Evolutionary conservation across 2,113 vertebrate genomes (phyloP).

Genomic region (Chloropsis hardwickii): DNA sequence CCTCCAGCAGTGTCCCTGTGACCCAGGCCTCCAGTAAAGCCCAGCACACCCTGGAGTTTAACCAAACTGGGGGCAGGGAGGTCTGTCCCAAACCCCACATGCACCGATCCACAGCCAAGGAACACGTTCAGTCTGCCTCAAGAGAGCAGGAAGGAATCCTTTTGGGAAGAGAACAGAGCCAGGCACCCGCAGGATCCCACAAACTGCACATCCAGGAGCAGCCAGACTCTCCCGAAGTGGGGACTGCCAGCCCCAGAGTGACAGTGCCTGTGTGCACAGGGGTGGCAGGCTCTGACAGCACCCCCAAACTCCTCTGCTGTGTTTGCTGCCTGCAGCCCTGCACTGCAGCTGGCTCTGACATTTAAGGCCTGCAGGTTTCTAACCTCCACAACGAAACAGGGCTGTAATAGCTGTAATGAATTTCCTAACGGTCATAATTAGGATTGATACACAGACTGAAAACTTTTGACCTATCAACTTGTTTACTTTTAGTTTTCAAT

Average conservation of each 20-base stretch:
- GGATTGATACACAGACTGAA: not conserved
- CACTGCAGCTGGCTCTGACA: not conserved
- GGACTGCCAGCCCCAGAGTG: not conserved
- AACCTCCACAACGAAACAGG: not conserved
- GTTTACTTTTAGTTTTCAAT: not conserved
- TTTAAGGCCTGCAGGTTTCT: not conserved
- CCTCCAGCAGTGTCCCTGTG: not conserved
- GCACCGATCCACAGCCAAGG: not conserved
- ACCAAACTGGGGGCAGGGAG: not conserved
- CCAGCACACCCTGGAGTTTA: not conserved
- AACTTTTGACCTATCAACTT: not conserved
- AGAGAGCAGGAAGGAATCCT: not conserved
- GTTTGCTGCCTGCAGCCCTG: not conserved
- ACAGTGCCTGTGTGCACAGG: not conserved
- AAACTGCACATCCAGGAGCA: fast-evolving
- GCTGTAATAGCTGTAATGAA: not conserved
- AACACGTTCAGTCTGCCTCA: not conserved
- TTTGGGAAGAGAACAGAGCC: not conserved
- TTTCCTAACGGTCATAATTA: not conserved
- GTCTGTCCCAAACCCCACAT: not conserved
- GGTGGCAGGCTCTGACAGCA: not conserved
- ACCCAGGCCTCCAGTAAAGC: not conserved
- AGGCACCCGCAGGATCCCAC: not conserved
- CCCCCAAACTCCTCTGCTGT: not conserved
- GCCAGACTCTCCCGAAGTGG: not conserved